Evolutionary conservation across 2,113 vertebrate genomes (phyloP), one percentile per base, ranked within the genome.

Genomic region (Lepus americanus): DNA sequence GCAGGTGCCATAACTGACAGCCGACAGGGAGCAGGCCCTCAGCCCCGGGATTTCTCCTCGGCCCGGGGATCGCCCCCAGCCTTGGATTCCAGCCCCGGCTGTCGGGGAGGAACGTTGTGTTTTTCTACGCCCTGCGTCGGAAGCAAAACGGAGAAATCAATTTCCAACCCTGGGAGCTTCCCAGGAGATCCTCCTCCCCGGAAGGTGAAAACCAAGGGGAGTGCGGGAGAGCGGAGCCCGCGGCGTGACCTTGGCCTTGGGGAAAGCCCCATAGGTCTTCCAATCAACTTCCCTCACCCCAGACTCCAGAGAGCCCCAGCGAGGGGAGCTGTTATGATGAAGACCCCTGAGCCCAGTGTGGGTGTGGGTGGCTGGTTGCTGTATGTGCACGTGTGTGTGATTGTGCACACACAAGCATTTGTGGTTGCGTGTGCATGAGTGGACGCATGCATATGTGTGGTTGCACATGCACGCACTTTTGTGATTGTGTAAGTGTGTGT

Each of bases 111-210:
- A 67, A 23, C 1, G 13, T 6, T 66, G 53, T 0, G 0, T 89
- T 82, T 90, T 63, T 61, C 59, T 70, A 12, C 0, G 17, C 44
- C 67, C 87, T 72, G 67, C 53, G 39, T 51, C 3, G 69, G 79
- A 92, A 89, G 86, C 89, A 81, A 94, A 94, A 90, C 55, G 6
- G 10, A 95, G 86, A 94, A 95, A 90, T 90, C 89, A 77, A 82
- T 96, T 92, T 89, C 89, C 89, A 80, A 31, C 92, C 89, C 73
- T 63, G 82, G 82, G 74, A 55, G 22, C 89, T 69, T 73, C 92
- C 69, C 90, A 0, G 49, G 88, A 73, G 93, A 76, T 78, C 66
- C 19, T 79, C 90, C 72, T 72, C 89, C 70, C 77, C 6, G 23
- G 97, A 78, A 94, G 85, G 63, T 8, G 44, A 83, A 82, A 92